Base-by-base conservation (phyloP, 1,140 invertebrate species). In the Leptestheria dahalacensis region DNA sequence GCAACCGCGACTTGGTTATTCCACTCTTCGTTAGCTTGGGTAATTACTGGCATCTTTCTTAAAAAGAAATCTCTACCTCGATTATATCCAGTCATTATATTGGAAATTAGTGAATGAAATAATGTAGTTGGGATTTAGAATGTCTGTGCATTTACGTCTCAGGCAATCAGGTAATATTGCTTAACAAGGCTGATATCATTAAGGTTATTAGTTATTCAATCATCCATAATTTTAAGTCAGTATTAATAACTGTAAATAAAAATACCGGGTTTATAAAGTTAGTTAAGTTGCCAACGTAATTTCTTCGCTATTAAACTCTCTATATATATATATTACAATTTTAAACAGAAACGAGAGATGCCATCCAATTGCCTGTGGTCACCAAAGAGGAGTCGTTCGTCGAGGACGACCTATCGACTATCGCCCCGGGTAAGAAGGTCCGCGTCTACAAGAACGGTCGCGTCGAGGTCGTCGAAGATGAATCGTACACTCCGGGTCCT, bases 1-100 rank as follows among this genome's bases (percentile, higher is more conserved):
- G 41, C 3, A 57, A 29, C 6, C 28, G 28, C 3, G n/a, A 24
- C 0, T 48, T 59, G 26, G 48, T 59, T 29, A 51, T 65, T 46
- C 64, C 64, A n/a, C 21, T 65, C 6, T 65, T 59, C 46, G 28
- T 64, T 15, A 60, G 60, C 24, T 49, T 59, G 15, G 59, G 64
- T 65, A 64, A 60, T 51, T n/a, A 12, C 18, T 26, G 12, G 10
- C 33, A 1, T 23, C 21, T 11, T 1, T 21, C 15, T n/a, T 2
- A 48, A 10, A 18, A 24, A 54, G 28, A 48, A 6, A 12, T 54
- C 21, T 20, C 47, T 48, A n/a, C 47, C 47, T 48, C n/a, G 20
- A 1, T 20, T n/a, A n/a, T n/a, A n/a, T n/a, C n/a, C n/a, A n/a
- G n/a, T n/a, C n/a, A n/a, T n/a, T n/a, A n/a, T n/a, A n/a, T n/a